Evolutionary conservation across 2,797 vertebrate species (phyloP).

Genomic region (Anomalospiza imberbis): DNA sequence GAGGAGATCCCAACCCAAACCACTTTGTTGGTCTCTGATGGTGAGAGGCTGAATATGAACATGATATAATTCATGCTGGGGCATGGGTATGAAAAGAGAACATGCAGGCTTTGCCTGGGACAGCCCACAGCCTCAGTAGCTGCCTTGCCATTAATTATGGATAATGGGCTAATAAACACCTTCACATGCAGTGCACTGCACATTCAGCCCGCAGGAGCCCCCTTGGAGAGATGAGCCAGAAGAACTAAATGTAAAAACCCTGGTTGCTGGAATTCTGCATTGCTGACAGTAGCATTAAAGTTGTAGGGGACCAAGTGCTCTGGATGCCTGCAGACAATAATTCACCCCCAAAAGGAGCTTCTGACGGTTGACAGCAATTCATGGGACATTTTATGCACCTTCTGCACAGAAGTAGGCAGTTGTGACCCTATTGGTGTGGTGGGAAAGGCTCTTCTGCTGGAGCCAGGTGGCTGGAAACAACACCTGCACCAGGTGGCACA

Average conservation of each 20-base stretch:
- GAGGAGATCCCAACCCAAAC: not conserved
- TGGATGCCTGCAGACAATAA: not conserved
- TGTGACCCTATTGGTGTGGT: fast-evolving
- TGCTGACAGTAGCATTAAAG: not conserved
- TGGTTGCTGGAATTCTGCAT: not conserved
- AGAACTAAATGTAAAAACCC: not conserved
- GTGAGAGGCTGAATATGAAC: not conserved
- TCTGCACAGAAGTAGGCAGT: not conserved
- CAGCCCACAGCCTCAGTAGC: not conserved
- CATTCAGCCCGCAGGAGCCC: not conserved
- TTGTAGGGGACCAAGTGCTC: not conserved
- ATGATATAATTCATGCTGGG: not conserved
- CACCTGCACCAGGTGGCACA: not conserved
- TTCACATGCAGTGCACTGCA: not conserved
- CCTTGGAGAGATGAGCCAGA: not conserved
- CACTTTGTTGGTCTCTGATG: not conserved
- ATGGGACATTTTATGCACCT: not conserved
- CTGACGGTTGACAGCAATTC: not conserved
- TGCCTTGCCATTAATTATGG: not conserved
- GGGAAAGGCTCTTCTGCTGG: not conserved
- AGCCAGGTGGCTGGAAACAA: not conserved
- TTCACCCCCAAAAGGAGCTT: not conserved
- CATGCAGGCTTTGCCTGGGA: not conserved
- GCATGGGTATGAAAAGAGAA: not conserved
- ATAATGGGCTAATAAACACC: slow-evolving; percentile 16